These are phyloP conservation scores for Zygothrica quintamaculata DNA, from an alignment of 2,888 invertebrate genomes.

Conservation along the genomic window DNA sequence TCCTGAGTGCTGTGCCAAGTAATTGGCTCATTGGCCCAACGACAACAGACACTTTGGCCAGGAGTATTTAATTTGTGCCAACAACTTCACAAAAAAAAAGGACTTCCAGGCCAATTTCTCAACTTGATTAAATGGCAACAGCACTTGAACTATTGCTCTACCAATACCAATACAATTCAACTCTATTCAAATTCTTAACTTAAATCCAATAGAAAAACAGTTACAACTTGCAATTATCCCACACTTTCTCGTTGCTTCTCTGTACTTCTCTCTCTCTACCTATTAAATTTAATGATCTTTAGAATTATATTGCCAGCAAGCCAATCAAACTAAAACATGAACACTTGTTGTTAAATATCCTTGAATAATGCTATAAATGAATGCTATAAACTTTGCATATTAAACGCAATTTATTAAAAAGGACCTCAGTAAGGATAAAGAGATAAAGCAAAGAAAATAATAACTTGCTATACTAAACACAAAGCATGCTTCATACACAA, in stretches of 20 bases:
- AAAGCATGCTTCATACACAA: too few species aligned
- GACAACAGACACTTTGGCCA: conserved; percentile 11
- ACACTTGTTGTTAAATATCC: neutral
- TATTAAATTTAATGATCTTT: neutral
- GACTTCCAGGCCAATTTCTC: conserved; percentile 34
- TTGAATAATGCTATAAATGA: too few species aligned
- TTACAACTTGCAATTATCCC: too few species aligned
- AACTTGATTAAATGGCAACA: conserved; percentile 56
- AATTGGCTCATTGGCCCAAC: conserved; percentile 44
- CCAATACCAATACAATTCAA: too few species aligned
- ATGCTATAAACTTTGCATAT: too few species aligned
- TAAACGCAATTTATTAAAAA: too few species aligned
- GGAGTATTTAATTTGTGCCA: conserved; percentile 36
- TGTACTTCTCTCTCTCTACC: too few species aligned
- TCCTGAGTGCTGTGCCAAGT: conserved; percentile 60
- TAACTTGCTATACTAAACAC: too few species aligned
- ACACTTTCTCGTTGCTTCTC: too few species aligned
- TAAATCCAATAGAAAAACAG: neutral
- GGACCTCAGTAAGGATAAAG: too few species aligned
- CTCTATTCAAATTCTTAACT: conserved; percentile 2
- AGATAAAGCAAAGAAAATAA: neutral
- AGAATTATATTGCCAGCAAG: neutral
- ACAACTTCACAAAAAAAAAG: conserved; percentile 25
- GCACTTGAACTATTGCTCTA: conserved; percentile 29
- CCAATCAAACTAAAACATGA: neutral